phyloP scores from a whole-genome alignment of 2,888 invertebrate genomes.

The Heliconius ethilla region DNA sequence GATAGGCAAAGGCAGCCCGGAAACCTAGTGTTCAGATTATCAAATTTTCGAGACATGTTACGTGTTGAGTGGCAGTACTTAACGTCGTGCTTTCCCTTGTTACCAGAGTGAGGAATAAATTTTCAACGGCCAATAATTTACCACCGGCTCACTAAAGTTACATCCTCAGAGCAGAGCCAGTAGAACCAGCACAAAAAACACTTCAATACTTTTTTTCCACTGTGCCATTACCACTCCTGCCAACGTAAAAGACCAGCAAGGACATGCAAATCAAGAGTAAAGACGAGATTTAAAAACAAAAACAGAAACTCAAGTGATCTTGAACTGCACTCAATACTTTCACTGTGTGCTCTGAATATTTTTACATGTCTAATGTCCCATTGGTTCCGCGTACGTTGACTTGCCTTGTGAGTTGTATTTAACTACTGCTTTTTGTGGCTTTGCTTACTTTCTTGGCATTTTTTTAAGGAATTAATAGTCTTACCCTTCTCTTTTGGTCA shows the following conservation, averaged over 20 bases:
- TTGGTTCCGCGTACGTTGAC: slow-evolving; percentile 33
- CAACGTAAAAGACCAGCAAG: background rate
- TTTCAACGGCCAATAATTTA: too few relatives aligned
- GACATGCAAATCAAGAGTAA: background rate
- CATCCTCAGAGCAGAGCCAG: too few relatives aligned
- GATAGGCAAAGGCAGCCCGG: too few relatives aligned
- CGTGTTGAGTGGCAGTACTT: too few relatives aligned
- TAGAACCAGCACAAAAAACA: too few relatives aligned
- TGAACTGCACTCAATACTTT: slow-evolving; percentile 38
- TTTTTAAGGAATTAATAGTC: background rate
- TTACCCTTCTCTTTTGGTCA: too few relatives aligned
- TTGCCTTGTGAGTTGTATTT: slow-evolving; percentile 21
- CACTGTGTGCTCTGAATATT: slow-evolving; percentile 42
- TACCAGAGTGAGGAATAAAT: too few relatives aligned
- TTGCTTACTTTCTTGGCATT: background rate
- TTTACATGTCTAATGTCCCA: slow-evolving; percentile 39
- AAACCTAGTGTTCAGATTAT: too few relatives aligned
- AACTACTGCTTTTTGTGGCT: background rate
- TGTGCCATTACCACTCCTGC: background rate
- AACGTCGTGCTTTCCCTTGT: too few relatives aligned
- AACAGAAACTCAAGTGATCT: slow-evolving; percentile 31
- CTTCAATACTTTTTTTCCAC: background rate
- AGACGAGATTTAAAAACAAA: slow-evolving; percentile 12
- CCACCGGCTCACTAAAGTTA: too few relatives aligned
- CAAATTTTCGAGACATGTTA: too few relatives aligned